Percentiles rank a stretch among this genome's conserved stretches.
These are phyloP conservation scores for Muricea muricata DNA, from an alignment of 92 coral and sea anemone species.

Conservation along the genomic window DNA sequence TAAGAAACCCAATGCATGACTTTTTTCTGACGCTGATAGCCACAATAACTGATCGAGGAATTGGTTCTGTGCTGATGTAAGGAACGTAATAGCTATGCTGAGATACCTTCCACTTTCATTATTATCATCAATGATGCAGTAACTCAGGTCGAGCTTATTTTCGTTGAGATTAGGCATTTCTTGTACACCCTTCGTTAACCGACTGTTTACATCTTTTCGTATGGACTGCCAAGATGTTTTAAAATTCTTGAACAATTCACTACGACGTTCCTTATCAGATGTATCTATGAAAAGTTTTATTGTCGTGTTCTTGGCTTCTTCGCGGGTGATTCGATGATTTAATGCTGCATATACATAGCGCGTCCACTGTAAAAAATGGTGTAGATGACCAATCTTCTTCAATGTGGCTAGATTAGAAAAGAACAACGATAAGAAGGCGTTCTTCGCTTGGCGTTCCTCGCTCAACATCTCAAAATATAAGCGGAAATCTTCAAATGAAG, in stretches of 20 bases:
- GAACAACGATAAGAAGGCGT: conserved; percentile 81
- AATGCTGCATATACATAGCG: conserved; percentile 71
- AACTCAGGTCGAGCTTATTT: conserved; percentile 64
- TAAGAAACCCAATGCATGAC: conserved; percentile 72
- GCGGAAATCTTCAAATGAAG: conserved; percentile 65
- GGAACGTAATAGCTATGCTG: conserved; percentile 63
- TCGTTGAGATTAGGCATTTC: conserved; percentile 74
- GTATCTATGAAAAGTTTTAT: conserved; percentile 74
- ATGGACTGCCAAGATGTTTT: conserved; percentile 77
- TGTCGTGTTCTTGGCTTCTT: conserved; percentile 61
- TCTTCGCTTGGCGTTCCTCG: conserved; percentile 52
- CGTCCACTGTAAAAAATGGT: conserved; percentile 71
- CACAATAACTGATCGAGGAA: conserved; percentile 69
- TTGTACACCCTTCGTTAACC: conserved; percentile 16
- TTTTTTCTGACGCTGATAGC: conserved; percentile 74
- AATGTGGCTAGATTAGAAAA: conserved; percentile 69
- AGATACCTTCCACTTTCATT: conserved; percentile 74
- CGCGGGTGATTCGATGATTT: conserved; percentile 78
- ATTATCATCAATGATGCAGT: conserved; percentile 79
- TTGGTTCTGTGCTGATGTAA: conserved; percentile 76
- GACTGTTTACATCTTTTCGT: conserved; percentile 61
- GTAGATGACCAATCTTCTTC: conserved; percentile 63
- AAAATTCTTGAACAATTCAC: conserved; percentile 70
- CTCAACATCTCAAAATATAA: conserved; percentile 60
- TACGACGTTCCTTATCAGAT: conserved; percentile 17